Base-by-base conservation (phyloP, 2,113 vertebrate species). In the Nettapus auritus region DNA sequence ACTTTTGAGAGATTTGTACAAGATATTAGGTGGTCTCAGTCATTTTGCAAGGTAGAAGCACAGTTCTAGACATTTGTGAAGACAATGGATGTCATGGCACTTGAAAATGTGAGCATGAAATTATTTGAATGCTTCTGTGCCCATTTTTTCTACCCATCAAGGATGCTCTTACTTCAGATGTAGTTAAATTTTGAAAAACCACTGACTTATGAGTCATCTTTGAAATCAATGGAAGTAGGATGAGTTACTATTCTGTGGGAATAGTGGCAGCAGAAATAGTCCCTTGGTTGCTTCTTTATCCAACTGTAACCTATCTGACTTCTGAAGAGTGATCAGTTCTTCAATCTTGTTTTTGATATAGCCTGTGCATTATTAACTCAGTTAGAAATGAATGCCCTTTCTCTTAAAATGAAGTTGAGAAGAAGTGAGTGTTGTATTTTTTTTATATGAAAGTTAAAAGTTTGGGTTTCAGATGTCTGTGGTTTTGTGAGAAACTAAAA, bases 11-110 rank as follows among this genome's bases (percentile, higher is more conserved):
- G 40, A 76, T 69, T 91, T 95, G 87, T 95, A 78, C 33, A 69
- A 78, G 95, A 85, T 50, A 16, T 42, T 90, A 75, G 73, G n/a
- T 89, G 42, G 90, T 90, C 38, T 89, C 25, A 42, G 62, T 69
- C 83, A 77, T 89, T 82, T 94, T 93, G 91, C 34, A 85, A 91
- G n/a, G 79, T 34, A 77, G 53, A 92, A 94, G 57, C 82, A 59
- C 17, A 34, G 17, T 81, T 97, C 81, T 88, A 74, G 60, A 89
- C 34, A 34, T 57, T 86, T 0, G 0, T 81, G 36, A 15, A 38
- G 71, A 10, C 34, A 79, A 57, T 50, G 87, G 60, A 11, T 68
- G 52, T 31, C 44, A 60, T 64, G 48, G 40, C 42, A 77, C 80
- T 97, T 96, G 64, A 67, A 95, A 97, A 88, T 52, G 17, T 22